Base-by-base conservation (phyloP, 92 coral and sea anemone genomes). In the Hydrozoanthus gracilis region DNA sequence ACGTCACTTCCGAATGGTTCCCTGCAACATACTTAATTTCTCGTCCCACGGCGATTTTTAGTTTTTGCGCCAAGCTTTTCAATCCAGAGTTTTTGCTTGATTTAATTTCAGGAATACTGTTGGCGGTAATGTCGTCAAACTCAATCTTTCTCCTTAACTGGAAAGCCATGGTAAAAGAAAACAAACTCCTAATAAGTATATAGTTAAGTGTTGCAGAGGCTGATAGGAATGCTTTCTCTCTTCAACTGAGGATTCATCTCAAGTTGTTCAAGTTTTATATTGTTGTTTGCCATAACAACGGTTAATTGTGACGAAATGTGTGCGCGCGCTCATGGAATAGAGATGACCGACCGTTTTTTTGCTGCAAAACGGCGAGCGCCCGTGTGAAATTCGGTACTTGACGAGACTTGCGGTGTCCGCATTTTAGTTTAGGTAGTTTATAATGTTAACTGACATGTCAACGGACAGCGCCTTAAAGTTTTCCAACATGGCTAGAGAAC, bases 241-340 rank as follows among this genome's bases (percentile, higher is more conserved):
- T 76, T 51, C 47, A 50, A 18, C 6, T 62, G 44, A 61, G 4
- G 27, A 48, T 48, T 60, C 16, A 9, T 35, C 55, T 62, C 46
- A 78, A 64, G 3, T n/a, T 79, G 7, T 79, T 62, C 67, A 17
- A 16, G 16, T 1, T 61, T 60, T 15, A 45, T 0, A 45, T 44
- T 18, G 52, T 58, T 60, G 8, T 44, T 79, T 54, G 16, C 72
- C 73, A 62, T 79, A 62, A 46, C 84, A 79, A 79, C 84, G 16
- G 71, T 49, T 11, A 60, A n/a, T 75, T 79, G 58, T 79, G 72
- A 79, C 45, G 73, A 3, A 79, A 79, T 27, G 39, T 56, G 9
- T 3, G 13, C 58, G 67, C 84, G 84, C 84, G 84, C 84, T 17
- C 58, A 45, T 62, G 35, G 84, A 62, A 79, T 51, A 74, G 8